Evolutionary conservation across 37 sponge, comb jelly and placozoan genomes (phyloP).

Genomic region (Amphimedon queenslandica): DNA sequence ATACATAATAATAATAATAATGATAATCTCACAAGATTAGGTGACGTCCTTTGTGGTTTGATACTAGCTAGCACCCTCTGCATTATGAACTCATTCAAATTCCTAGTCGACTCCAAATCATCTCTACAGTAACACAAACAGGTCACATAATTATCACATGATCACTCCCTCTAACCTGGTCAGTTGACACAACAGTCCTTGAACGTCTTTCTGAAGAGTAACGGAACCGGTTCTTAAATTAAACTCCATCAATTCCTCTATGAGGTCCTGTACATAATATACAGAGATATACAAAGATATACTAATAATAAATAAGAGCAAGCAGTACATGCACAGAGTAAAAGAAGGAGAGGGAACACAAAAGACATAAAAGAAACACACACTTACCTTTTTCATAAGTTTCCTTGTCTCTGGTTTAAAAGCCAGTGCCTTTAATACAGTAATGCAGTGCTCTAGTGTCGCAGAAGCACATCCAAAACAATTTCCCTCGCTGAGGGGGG

Average conservation of each 20-base stretch:
- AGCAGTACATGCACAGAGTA: too few relatives aligned
- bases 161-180: constrained; percentile 41
- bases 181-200: constrained; percentile 72
- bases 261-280: constrained; percentile 26
- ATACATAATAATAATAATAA: too few relatives aligned
- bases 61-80: constrained; percentile 44
- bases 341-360: too few relatives aligned
- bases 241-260: constrained; percentile 69
- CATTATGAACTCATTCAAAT: constrained; percentile 54
- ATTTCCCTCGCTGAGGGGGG: not conserved
- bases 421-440: constrained; percentile 75
- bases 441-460: constrained; percentile 79
- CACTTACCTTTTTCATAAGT: too few relatives aligned
- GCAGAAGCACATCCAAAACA: constrained; percentile 86
- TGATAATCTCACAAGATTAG: constrained; percentile 61
- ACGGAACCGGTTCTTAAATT: constrained; percentile 58
- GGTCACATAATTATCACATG: not conserved
- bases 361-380: too few relatives aligned
- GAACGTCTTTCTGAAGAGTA: constrained; percentile 41
- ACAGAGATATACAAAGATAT: too few relatives aligned
- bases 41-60: constrained; percentile 23
- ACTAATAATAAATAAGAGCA: not conserved
- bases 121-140: constrained; percentile 23
- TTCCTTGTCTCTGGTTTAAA: constrained; percentile 34
- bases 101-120: constrained; percentile 52